Base-by-base conservation (phyloP, 2,113 vertebrate species). In the Myrmecophaga tridactyla region DNA sequence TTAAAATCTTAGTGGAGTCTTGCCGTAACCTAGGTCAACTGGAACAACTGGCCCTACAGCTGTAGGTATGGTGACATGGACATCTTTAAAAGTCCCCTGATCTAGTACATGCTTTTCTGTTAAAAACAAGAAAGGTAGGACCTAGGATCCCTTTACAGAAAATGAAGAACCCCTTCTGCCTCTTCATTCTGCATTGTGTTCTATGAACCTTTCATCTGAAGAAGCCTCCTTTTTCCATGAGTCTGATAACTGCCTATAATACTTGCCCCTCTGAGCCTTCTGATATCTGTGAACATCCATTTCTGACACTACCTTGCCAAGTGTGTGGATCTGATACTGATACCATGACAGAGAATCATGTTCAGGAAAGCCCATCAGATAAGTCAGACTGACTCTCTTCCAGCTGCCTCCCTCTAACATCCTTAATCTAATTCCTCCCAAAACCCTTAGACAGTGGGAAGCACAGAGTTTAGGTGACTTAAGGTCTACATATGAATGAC, bases 361-460 rank as follows among this genome's bases (percentile, higher is more conserved):
- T 14, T 39, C 48, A 18, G 34, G 25, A 25, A 17, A 1, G 0
- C 43, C 69, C 36, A 29, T 51, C 62, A 86, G 43, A 6, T 36
- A 67, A 72, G 34, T 20, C 65, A 23, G 65, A 23, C 58, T 21
- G 60, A 53, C 15, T 13, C 43, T 81, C 46, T 17, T 92, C 76
- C 41, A 60, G 36, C 65, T 56, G 69, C 72, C 83, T 8, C 14
- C 10, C 11, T 27, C 51, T 46, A 27, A n/a, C 43, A 31, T 36
- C 51, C n/a, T 39, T 67, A 6, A 2, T 18, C 34, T 31, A 13
- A 20, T 31, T 70, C 73, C n/a, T 63, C 53, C 53, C 27, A 17
- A 4, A 18, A 15, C 0, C 6, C 48, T 20, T 4, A 34, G 56
- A 60, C 41, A 27, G n/a, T 0, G 4, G 1, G 5, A 77, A 53